Evolutionary conservation across 2,797 vertebrate genomes (phyloP).

Genomic region (Anomalospiza imberbis): DNA sequence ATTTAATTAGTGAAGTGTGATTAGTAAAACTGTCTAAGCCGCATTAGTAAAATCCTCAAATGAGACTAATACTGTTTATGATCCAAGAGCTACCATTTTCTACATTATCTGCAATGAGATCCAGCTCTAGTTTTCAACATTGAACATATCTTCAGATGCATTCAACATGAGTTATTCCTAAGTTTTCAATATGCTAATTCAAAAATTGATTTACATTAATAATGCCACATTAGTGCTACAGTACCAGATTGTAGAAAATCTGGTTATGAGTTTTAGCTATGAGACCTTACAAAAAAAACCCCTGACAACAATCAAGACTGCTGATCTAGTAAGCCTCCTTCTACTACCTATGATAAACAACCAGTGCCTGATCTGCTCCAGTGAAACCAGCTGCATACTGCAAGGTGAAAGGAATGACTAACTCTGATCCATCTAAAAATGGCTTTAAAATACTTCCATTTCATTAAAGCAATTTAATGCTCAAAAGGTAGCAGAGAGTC

Average conservation of each 20-base stretch:
- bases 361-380: neutral
- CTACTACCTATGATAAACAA: neutral
- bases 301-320: neutral
- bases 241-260: neutral
- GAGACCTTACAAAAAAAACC: neutral
- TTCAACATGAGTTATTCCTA: neutral
- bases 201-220: constrained; percentile 12
- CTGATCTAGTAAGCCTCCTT: neutral
- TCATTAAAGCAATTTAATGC: constrained; percentile 1
- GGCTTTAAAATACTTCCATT: neutral
- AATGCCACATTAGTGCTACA: neutral
- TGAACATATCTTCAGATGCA: neutral
- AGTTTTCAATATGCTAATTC: neutral
- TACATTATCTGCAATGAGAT: neutral
- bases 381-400: neutral
- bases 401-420: constrained; percentile 1
- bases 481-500: neutral
- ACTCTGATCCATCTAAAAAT: neutral
- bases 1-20: constrained; percentile 69
- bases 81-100: constrained; percentile 26
- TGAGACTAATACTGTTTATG: neutral
- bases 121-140: neutral
- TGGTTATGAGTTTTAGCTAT: neutral
- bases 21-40: constrained; percentile 39
- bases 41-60: constrained; percentile 54